These are phyloP conservation scores for Drosophila mayaguana DNA, from an alignment of 2,888 invertebrate genomes.

Conservation along the genomic window DNA sequence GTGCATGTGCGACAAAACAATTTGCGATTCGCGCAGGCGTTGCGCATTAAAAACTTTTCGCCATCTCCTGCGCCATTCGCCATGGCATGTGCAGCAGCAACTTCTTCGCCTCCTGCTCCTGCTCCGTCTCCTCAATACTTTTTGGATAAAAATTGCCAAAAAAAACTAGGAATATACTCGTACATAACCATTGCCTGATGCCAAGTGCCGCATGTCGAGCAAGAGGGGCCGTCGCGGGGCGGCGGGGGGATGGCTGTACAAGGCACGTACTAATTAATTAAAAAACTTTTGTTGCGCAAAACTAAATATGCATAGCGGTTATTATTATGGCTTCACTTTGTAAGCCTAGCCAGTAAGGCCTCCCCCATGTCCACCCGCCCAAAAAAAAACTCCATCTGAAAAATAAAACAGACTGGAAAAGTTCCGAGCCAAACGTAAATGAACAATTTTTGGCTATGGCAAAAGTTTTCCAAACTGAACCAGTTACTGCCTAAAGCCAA, in stretches of 20 bases:
- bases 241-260: not conserved
- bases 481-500: not conserved
- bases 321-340: constrained; percentile 68
- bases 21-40: constrained; percentile 54
- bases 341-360: constrained; percentile 24
- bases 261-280: constrained; percentile 75
- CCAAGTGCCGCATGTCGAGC: constrained; percentile 4
- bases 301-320: constrained; percentile 75
- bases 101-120: not conserved
- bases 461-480: constrained; percentile 27
- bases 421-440: constrained; percentile 42
- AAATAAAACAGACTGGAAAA: constrained; percentile 26
- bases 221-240: not conserved
- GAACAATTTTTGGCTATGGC: constrained; percentile 37
- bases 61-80: constrained; percentile 41
- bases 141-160: constrained; percentile 15
- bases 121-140: not conserved
- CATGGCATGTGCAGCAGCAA: constrained; percentile 39
- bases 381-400: constrained; percentile 7
- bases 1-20: constrained; percentile 31
- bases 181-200: constrained; percentile 36
- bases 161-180: constrained; percentile 23
- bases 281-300: constrained; percentile 68
- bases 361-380: not conserved
- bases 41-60: constrained; percentile 55